Conservation (phyloP, 2,113 vertebrate genomes). For the Lota lota region DNA sequence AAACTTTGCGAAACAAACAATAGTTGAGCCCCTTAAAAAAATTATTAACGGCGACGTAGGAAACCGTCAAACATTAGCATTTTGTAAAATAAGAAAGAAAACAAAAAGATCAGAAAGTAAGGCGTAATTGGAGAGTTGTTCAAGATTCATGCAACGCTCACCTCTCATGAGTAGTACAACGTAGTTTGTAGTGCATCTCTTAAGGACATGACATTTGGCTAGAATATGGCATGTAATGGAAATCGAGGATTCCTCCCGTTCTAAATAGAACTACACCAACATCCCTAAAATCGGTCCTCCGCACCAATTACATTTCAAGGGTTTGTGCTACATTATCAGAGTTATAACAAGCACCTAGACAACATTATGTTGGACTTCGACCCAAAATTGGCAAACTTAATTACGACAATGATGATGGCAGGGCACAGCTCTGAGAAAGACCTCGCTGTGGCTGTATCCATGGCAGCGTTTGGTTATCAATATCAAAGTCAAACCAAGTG, state of each 20-base stretch:
- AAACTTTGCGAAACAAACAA: too few species aligned
- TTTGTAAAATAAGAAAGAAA: not conserved
- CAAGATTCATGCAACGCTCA: constrained; percentile 3
- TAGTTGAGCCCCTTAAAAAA: too few species aligned
- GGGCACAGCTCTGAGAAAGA: not conserved
- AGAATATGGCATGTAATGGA: not conserved
- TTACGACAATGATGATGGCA: too few species aligned
- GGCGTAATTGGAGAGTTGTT: constrained; percentile 11
- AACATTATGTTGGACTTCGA: too few species aligned
- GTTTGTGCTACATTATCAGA: constrained; percentile 41
- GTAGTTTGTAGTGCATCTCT: not conserved
- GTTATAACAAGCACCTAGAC: too few species aligned
- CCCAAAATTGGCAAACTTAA: too few species aligned
- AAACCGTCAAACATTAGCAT: too few species aligned
- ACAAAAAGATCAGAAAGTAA: constrained; percentile 24
- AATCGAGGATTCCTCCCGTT: constrained; percentile 15
- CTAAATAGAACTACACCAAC: not conserved
- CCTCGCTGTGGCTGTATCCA: too few species aligned
- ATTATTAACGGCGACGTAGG: too few species aligned
- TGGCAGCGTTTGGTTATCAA: too few species aligned
- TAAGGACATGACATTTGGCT: constrained; percentile 25
- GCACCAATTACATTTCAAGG: constrained; percentile 25
- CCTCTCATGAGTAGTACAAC: too few species aligned
- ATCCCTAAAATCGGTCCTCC: constrained; percentile 7
- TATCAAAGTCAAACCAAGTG: not conserved